Base-by-base conservation (phyloP, 2,888 invertebrate species). In the Miltochrista miniata region DNA sequence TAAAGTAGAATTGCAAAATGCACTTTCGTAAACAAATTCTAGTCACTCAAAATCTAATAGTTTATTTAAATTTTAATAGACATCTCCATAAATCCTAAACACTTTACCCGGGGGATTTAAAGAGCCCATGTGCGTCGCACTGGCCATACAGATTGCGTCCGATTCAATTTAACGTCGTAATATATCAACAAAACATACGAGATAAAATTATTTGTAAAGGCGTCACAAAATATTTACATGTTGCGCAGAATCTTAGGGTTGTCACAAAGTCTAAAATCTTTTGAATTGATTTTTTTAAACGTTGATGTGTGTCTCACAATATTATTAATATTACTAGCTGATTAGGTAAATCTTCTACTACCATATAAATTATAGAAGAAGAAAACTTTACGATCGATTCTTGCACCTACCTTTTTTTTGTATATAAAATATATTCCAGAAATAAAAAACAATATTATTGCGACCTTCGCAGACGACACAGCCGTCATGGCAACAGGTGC, bases 121-220 rank as follows among this genome's bases (percentile, higher is more conserved):
- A 72, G 62, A 79, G 72, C 79, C 72, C 85, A 83, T 83, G 80
- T 83, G 83, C 72, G 61, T 61, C 64, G 52, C 64, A 67, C 64
- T 69, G 72, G 18, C 69, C 62, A 71, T 60, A 69, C 81, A 87
- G 85, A 90, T 89, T 87, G 86, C 78, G 81, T 82, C 79, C 81
- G 75, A 89, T 91, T 91, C 85, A 89, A 90, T 89, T 89, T 86
- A 73, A 72, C 79, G 76, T 76, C 69, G 81, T 83, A 85, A 88
- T 90, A 87, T 86, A 87, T 90, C 86, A 89, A 87, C 86, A 85
- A 85, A 84, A 85, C 82, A 76, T 67, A 69, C 70, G 73, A 81
- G 83, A 87, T 85, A 85, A 84, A 83, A 89, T 88, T 87, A 86
- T 90, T 90, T 88, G 83, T 86, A 85, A 84, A 85, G 79, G 85